Evolutionary conservation across 1,140 invertebrate genomes (phyloP), one percentile per base, ranked within the genome.

Genomic region (Brachionus paranguensis): DNA sequence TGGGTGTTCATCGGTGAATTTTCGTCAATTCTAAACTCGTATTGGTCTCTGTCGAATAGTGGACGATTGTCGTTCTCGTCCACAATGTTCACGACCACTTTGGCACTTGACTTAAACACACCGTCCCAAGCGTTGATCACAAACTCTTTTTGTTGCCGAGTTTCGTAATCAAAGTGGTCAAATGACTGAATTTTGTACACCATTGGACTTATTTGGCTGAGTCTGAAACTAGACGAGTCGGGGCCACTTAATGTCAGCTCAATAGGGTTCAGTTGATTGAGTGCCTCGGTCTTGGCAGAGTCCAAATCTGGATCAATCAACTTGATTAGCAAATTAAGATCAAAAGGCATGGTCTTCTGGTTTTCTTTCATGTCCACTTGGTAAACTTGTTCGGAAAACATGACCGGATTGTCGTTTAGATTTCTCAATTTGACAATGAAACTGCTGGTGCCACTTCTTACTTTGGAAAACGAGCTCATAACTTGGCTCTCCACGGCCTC

Each of bases 251-350:
- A 37, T 81, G 27, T 81, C 11, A 81, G 3, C 20, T 81, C 78
- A 24, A 81, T 64, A 12, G 53, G 78, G 64, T 60, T 81, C 29
- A 81, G 12, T 47, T 81, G 78, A 45, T 81, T 64, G n/a, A 81
- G 5, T 2, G 78, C 78, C 11, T 81, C 24, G 3, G 20, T 1
- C 14, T 37, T 45, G 6, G 33, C n/a, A 4, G 78, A 24, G 14
- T 60, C 64, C n/a, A 81, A 47, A 81, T 81, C 78, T 27, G 43
- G 33, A 64, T 81, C 78, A 14, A 11, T 64, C 33, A 81, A 14
- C 0, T 20, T 24, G 12, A 76, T 11, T 5, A 76, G 24, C 3
- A 47, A 20, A n/a, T 29, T 76, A 12, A 76, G 33, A 27, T 81
- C 78, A 45, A 81, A 64, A 45, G 78, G 50, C 37, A 79, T 11